Percentiles rank a stretch among this genome's conserved stretches.
Evolutionary conservation across 2,113 vertebrate genomes (phyloP).

Genomic region (Protobothrops flavoviridis): DNA sequence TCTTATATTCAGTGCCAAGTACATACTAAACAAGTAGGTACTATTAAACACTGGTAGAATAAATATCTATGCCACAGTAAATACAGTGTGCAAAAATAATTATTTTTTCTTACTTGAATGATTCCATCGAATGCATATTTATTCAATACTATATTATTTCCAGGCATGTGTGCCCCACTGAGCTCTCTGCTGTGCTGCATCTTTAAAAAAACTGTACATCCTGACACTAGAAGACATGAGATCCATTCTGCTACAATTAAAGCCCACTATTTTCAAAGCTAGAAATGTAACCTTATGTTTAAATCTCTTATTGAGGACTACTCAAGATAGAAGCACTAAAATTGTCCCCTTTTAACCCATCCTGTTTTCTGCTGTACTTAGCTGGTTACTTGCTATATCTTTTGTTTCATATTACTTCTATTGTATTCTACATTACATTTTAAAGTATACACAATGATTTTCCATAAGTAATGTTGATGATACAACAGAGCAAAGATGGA

Average conservation of each 20-base stretch:
- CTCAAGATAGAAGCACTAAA: background rate
- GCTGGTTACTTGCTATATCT: background rate
- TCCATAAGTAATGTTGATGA: background rate
- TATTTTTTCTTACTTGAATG: background rate
- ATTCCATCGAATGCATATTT: background rate
- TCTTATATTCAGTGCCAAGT: background rate
- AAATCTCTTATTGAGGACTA: background rate
- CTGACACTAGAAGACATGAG: background rate
- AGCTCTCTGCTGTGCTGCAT: background rate
- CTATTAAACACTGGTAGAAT: background rate
- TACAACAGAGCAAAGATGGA: background rate
- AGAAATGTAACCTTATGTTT: background rate
- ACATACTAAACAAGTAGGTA: background rate
- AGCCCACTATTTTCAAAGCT: background rate
- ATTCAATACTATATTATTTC: background rate
- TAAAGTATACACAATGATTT: background rate
- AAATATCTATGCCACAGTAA: background rate
- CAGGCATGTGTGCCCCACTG: background rate
- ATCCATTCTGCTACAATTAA: background rate
- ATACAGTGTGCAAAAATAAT: background rate
- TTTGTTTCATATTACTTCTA: background rate
- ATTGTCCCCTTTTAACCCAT: background rate
- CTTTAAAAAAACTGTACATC: background rate
- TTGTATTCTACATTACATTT: background rate
- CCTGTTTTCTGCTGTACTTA: background rate